Evolutionary conservation across 1,140 invertebrate species (phyloP).

Genomic region (Cataglyphis hispanica): DNA sequence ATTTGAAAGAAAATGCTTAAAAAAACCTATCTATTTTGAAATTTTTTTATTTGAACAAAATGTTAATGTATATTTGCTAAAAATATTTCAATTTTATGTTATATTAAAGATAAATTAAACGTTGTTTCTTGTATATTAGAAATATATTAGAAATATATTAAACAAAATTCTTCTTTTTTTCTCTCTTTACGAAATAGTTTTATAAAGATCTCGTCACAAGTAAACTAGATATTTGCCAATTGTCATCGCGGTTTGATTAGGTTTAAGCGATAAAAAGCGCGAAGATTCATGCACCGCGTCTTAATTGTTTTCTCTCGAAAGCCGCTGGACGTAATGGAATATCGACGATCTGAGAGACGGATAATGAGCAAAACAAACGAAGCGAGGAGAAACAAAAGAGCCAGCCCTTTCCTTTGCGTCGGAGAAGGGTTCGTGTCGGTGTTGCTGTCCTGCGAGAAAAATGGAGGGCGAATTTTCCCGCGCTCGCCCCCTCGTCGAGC

Average conservation of each 20-base stretch:
- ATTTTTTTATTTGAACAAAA: neutral
- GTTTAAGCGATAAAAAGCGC: constrained; percentile 39
- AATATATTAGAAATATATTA: neutral
- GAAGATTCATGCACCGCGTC: constrained; percentile 57
- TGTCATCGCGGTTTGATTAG: constrained; percentile 10
- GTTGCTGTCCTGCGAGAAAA: constrained; percentile 75
- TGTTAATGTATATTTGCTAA: neutral
- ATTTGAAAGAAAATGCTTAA: neutral
- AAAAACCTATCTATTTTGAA: neutral
- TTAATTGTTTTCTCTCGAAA: constrained; percentile 69
- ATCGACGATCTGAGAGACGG: constrained; percentile 66
- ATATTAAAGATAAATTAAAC: neutral
- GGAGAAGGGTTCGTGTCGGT: constrained; percentile 59
- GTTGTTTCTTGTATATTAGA: neutral
- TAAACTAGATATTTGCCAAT: constrained; percentile 8
- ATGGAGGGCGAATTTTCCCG: constrained; percentile 77
- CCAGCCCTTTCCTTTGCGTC: constrained; percentile 62
- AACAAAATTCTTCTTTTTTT: neutral
- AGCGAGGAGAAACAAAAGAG: constrained; percentile 56
- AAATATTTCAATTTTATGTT: neutral
- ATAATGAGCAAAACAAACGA: constrained; percentile 72
- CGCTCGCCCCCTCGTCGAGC: constrained; percentile 49
- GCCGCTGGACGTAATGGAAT: constrained; percentile 61
- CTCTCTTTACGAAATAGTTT: neutral
- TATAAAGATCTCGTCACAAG: neutral